Conservation (phyloP, 2,888 invertebrate genomes). For the Carabus problematicus region DNA sequence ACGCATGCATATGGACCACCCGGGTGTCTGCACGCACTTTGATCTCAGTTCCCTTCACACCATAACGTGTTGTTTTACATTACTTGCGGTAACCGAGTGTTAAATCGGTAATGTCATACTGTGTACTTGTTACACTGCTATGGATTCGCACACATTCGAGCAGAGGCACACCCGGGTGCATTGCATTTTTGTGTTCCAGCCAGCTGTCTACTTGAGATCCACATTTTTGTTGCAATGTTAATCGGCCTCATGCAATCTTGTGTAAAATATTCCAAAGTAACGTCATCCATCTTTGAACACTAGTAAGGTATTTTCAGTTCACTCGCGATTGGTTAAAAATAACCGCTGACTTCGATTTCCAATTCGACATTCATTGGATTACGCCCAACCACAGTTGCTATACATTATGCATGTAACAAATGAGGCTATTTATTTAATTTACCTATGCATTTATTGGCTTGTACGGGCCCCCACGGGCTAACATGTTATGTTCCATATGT, state of each 20-base stretch:
- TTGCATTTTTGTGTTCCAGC: no score
- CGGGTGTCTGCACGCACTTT: not conserved
- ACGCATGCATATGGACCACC: constrained; percentile 15
- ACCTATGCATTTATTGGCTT: constrained; percentile 37
- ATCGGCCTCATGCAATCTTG: no score
- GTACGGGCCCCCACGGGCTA: constrained; percentile 20
- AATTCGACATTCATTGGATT: no score
- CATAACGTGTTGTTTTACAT: constrained; percentile 12
- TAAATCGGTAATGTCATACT: constrained; percentile 9
- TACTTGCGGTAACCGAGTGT: constrained; percentile 3
- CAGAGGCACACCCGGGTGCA: no score
- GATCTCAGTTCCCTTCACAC: constrained; percentile 1
- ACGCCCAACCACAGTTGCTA: no score
- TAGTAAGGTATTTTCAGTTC: no score
- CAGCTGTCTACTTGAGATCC: no score
- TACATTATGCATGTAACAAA: constrained; percentile 8
- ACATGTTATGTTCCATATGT: constrained; percentile 33
- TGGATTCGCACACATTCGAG: not conserved
- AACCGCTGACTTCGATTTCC: no score
- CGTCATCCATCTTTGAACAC: no score
- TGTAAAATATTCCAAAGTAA: no score
- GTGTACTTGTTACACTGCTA: constrained; percentile 5
- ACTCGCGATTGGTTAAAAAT: no score
- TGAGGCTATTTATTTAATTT: constrained; percentile 41
- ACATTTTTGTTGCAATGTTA: no score